phyloP scores from a whole-genome alignment of 1,140 invertebrate species.

The Pristionchus pacificus region DNA sequence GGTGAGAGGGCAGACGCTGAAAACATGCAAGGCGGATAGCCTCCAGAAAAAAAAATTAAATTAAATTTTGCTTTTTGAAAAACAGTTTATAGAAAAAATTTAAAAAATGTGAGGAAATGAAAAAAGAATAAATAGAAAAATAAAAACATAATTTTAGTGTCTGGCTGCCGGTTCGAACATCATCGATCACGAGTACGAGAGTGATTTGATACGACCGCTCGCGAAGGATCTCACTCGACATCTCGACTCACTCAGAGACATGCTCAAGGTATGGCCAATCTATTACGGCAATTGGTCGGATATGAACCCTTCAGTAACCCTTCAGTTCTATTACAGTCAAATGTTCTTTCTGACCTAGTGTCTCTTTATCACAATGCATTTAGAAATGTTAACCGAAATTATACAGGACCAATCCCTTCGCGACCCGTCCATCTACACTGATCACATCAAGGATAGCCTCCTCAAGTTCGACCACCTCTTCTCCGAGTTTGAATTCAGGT shows the following conservation, averaged over 20 bases:
- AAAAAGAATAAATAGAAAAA: too few relatives aligned
- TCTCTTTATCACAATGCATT: too few relatives aligned
- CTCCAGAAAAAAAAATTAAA: too few relatives aligned
- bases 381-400: too few relatives aligned
- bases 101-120: too few relatives aligned
- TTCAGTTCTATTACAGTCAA: too few relatives aligned
- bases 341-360: too few relatives aligned
- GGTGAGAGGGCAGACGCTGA: too few relatives aligned
- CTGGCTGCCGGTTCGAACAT: constrained; percentile 77
- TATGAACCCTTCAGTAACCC: not conserved
- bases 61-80: too few relatives aligned
- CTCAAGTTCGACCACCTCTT: constrained; percentile 90
- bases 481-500: constrained; percentile 89
- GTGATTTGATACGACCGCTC: constrained; percentile 88
- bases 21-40: too few relatives aligned
- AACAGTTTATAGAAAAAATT: too few relatives aligned
- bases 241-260: constrained; percentile 80
- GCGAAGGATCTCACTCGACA: constrained; percentile 90
- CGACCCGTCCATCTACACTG: constrained; percentile 49
- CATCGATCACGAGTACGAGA: constrained; percentile 89
- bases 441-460: constrained; percentile 70
- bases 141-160: constrained; percentile 57
- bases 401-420: constrained; percentile 49
- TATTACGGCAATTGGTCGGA: too few relatives aligned
- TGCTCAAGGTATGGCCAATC: constrained; percentile 67